A percentile compares a stretch with the other conserved stretches of the same genome.
Conservation (phyloP, 1,140 invertebrate genomes). For the Tribolium madens region DNA sequence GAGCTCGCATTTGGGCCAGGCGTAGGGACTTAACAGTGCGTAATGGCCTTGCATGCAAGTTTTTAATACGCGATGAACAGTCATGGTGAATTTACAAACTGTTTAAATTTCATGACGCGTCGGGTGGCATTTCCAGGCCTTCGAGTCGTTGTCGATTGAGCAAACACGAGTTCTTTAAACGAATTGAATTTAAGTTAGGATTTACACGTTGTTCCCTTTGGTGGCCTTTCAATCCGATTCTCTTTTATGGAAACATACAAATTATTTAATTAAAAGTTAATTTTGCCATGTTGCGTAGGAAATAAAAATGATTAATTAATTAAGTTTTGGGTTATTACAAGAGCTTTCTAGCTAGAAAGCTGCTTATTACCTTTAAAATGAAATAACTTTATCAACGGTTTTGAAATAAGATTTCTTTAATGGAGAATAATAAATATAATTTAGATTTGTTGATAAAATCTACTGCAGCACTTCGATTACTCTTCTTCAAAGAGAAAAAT, state of each 20-base stretch:
- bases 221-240: too few species aligned
- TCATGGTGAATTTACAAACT: constrained; percentile 15
- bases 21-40: constrained; percentile 28
- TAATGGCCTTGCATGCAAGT: background rate
- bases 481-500: too few species aligned
- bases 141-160: constrained; percentile 10
- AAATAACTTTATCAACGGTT: background rate
- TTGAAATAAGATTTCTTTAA: background rate
- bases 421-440: background rate
- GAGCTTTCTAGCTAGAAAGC: background rate
- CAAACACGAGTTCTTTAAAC: constrained; percentile 24
- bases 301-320: background rate
- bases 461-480: too few species aligned
- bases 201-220: background rate
- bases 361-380: background rate
- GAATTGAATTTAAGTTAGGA: constrained; percentile 17
- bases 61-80: constrained; percentile 19
- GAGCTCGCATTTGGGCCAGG: constrained; percentile 1
- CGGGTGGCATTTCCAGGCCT: background rate
- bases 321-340: background rate
- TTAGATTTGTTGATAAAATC: background rate
- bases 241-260: too few species aligned
- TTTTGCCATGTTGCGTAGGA: background rate
- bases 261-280: background rate
- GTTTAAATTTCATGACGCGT: constrained; percentile 33